Evolutionary conservation across 2,888 invertebrate species (phyloP), one percentile per base, ranked within the genome.

Genomic region (Eristalis intricaria): DNA sequence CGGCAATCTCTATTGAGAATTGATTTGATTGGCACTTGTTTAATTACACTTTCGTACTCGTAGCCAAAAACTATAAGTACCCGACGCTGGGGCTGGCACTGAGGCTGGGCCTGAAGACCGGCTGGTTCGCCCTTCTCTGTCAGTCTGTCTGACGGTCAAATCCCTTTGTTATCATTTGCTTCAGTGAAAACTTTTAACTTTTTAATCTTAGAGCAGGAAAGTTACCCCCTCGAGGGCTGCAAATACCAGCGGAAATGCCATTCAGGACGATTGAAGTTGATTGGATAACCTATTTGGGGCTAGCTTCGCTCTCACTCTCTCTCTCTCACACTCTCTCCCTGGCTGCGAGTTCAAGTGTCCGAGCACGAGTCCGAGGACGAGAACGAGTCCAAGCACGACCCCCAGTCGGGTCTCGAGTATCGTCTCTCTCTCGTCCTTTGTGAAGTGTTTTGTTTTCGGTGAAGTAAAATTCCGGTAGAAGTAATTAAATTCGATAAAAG

Each of bases 401-500:
- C 43, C 43, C n/a, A 43, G n/a, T n/a, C 43, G 1, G n/a, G 7
- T 19, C 50, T 50, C 35, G 43, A 26, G 26, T 8, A n/a, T 66
- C 66, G n/a, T 22, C 38, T 19, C 32, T 35, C n/a, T 3, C 13
- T 61, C 61, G 11, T 26, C 23, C 35, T 19, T 64, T 35, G 19
- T 35, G 29, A 43, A 32, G 60, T 35, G 29, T 70, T 58, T 73
- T 66, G 65, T 61, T 65, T 65, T 43, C 64, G 64, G 74, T n/a
- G 63, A 77, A 81, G 71, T 64, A 68, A 85, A 85, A 85, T 85
- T 81, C 85, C 68, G 35, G 71, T 77, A 81, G 69, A 85, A 85
- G 81, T 85, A 85, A 85, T 85, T 85, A 85, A 85, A 85, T 81
- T 85, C 85, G 81, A 85, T 77, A 77, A 73, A 75, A 79, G 84